These are phyloP conservation scores for Mellilla xanthometata DNA, from an alignment of 2,888 invertebrate genomes.

Conservation along the genomic window DNA sequence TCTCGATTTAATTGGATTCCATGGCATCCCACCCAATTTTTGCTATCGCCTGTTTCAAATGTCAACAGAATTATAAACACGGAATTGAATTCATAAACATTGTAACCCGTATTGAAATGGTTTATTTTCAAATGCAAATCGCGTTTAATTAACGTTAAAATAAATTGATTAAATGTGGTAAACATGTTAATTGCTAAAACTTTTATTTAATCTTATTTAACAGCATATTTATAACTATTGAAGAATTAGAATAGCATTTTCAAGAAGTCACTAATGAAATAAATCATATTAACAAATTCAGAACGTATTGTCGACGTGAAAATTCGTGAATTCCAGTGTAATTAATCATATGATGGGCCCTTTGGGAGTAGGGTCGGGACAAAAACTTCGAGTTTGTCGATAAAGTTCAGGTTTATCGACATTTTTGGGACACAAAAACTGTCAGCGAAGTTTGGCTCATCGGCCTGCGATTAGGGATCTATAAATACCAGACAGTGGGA, in stretches of 20 bases:
- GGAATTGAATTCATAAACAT: conserved; percentile 7
- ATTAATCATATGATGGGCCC: conserved; percentile 51
- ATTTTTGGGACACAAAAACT: conserved; percentile 7
- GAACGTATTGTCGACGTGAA: conserved; percentile 42
- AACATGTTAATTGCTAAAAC: no score
- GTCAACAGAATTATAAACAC: conserved; percentile 30
- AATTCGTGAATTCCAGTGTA: conserved; percentile 45
- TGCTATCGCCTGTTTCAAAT: conserved; percentile 44
- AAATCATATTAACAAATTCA: conserved; percentile 40
- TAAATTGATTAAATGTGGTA: no score
- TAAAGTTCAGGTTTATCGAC: conserved; percentile 13
- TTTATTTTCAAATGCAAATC: no score
- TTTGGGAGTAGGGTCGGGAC: conserved; percentile 24
- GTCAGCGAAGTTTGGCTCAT: conserved; percentile 7
- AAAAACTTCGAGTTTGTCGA: conserved; percentile 21
- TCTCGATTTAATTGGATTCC: conserved; percentile 66
- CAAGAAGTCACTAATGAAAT: background rate
- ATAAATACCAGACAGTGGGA: background rate
- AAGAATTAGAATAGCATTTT: no score
- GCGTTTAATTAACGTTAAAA: no score
- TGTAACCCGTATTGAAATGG: background rate
- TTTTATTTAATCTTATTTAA: no score
- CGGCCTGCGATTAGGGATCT: background rate
- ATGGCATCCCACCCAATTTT: conserved; percentile 52
- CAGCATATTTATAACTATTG: no score